Base-by-base conservation (phyloP, 2,888 invertebrate species). In the Drosophila nr. medialis region DNA sequence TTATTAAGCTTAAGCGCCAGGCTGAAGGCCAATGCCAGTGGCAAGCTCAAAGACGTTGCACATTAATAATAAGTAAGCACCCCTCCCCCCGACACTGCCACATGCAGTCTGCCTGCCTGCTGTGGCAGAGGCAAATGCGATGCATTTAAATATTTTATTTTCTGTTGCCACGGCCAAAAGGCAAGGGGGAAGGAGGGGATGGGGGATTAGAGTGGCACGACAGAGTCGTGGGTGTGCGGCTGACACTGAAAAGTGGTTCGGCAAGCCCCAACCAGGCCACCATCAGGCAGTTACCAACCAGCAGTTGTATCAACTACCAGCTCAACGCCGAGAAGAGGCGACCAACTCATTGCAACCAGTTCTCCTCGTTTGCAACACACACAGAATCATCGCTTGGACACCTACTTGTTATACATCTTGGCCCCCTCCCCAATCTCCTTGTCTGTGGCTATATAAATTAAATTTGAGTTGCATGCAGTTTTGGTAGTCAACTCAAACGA, bases 161-260 rank as follows among this genome's bases (percentile, higher is more conserved):
- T 60, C 27, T 53, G 55, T 42, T 64, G 45, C 51, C 75, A 70
- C 58, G 66, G 69, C 75, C 59, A 56, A 30, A 62, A 61, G 21
- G 45, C 24, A 63, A 65, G 74, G 63, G 72, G 69, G 82, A 15
- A n/a, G 15, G n/a, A 6, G 8, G 15, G 2, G 2, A 7, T 3
- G 4, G 32, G 13, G 21, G 5, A n/a, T 2, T 7, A 27, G 8
- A 5, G 15, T 24, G 4, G 45, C 24, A n/a, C 55, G 29, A 64
- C 71, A 48, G 53, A 66, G 7, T 67, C 81, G 84, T 84, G 77
- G 84, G 88, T 75, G 88, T 80, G 71, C 48, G 62, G 29, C 69
- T 87, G 84, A 83, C 86, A 77, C 70, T 80, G 80, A 84, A 73
- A 87, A 83, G 86, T 77, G 68, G 88, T 76, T 68, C 56, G 63